Conservation (phyloP, 1,140 invertebrate species). For the Stenopsyche tienmushanensis region DNA sequence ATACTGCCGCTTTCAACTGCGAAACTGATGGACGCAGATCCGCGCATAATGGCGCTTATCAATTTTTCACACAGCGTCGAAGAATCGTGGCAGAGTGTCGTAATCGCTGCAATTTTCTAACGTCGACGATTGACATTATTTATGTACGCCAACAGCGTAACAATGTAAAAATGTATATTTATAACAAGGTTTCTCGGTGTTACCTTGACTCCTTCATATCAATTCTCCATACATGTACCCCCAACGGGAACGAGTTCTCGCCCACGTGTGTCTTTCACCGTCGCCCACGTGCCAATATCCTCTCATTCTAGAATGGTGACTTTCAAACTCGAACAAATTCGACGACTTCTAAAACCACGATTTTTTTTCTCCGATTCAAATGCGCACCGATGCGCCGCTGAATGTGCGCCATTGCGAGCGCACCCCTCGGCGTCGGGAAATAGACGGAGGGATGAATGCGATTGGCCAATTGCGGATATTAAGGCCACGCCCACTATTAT, state of each 20-base stretch:
- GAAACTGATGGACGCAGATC: neutral
- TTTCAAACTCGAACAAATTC: neutral
- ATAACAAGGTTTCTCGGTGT: constrained; percentile 11
- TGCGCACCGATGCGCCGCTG: neutral
- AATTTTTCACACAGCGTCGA: neutral
- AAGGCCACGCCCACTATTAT: neutral
- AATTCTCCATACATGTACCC: constrained; percentile 18
- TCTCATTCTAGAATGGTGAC: neutral
- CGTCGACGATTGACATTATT: neutral
- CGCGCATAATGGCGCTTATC: neutral
- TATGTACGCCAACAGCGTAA: neutral
- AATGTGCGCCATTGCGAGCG: neutral
- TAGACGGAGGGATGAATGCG: neutral
- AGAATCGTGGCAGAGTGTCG: too few species aligned
- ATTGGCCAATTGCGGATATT: neutral
- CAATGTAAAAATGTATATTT: neutral
- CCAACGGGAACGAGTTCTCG: constrained; percentile 24
- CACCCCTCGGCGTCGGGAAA: neutral
- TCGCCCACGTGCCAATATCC: constrained; percentile 7
- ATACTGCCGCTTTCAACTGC: neutral
- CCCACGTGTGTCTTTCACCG: constrained; percentile 40
- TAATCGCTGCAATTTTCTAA: too few species aligned
- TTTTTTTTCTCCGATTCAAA: neutral
- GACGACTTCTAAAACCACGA: neutral
- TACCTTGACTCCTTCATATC: constrained; percentile 15